These are phyloP conservation scores for Lates calcarifer DNA, from an alignment of 2,113 vertebrate species.

Conservation along the genomic window DNA sequence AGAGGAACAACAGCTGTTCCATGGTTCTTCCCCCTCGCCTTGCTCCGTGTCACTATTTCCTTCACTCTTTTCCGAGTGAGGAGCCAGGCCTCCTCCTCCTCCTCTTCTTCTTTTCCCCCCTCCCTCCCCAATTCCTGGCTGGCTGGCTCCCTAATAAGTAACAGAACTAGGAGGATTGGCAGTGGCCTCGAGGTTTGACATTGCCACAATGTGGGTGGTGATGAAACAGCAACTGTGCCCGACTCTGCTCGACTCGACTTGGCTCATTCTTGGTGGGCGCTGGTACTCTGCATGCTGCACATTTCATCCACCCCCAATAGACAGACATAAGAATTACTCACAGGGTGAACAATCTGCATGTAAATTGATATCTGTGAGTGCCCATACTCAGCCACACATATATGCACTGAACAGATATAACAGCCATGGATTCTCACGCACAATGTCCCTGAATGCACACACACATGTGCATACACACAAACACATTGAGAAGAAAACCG, in stretches of 20 bases:
- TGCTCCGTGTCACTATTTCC: constrained; percentile 53
- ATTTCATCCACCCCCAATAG: constrained; percentile 73
- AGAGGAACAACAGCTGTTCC: constrained; percentile 65
- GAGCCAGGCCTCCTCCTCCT: constrained; percentile 34
- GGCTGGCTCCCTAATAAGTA: constrained; percentile 78
- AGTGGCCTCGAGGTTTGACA: constrained; percentile 79
- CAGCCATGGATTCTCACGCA: neutral
- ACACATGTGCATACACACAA: neutral
- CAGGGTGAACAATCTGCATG: constrained; percentile 70
- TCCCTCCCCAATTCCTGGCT: constrained; percentile 56
- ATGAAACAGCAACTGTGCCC: constrained; percentile 77
- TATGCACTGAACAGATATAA: constrained; percentile 52
- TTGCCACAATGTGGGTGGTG: constrained; percentile 82
- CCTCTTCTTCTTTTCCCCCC: constrained; percentile 3
- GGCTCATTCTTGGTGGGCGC: constrained; percentile 67
- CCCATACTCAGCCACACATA: constrained; percentile 33
- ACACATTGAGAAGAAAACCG: neutral
- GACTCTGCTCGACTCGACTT: constrained; percentile 72
- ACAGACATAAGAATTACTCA: constrained; percentile 75
- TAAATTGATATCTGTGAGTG: constrained; percentile 68
- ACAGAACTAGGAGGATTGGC: constrained; percentile 76
- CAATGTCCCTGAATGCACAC: neutral
- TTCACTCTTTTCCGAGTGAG: constrained; percentile 42
- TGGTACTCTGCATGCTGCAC: constrained; percentile 73
- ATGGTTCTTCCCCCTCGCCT: constrained; percentile 32